phyloP scores from a whole-genome alignment of 64 coral and sea anemone species.

The Montipora cactus region DNA sequence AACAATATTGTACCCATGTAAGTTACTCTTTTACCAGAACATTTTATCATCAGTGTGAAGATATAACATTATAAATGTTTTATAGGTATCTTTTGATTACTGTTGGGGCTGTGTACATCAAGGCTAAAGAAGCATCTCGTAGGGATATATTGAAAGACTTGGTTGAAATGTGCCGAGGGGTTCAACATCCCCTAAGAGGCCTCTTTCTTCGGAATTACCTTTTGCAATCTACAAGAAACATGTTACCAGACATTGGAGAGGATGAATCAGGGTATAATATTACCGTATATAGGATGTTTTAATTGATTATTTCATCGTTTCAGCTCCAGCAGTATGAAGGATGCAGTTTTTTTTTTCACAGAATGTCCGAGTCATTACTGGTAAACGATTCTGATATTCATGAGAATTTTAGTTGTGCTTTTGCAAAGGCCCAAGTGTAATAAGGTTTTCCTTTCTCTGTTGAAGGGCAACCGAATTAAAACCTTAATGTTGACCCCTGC shows the following conservation, averaged over 20 bases:
- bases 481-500: too few species aligned
- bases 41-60: not conserved
- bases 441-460: not conserved
- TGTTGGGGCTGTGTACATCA: constrained; percentile 97
- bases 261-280: constrained; percentile 51
- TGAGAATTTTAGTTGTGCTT: not conserved
- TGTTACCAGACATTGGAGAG: constrained; percentile 86
- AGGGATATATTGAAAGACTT: constrained; percentile 98
- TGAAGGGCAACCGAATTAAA: too few species aligned
- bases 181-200: constrained; percentile 92
- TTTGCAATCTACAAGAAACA: constrained; percentile 90
- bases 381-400: too few species aligned
- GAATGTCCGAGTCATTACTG: too few species aligned
- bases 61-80: not conserved
- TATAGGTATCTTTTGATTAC: constrained; percentile 94
- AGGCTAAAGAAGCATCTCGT: constrained; percentile 93
- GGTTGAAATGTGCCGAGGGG: constrained; percentile 98
- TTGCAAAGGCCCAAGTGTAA: not conserved
- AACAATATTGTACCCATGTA: too few species aligned
- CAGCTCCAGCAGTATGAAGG: too few species aligned
- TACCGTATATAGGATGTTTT: not conserved
- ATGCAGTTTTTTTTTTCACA: too few species aligned
- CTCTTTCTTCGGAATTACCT: constrained; percentile 95
- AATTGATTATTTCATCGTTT: not conserved
- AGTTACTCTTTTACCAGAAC: too few species aligned